A percentile compares a stretch with the other conserved stretches of the same genome.
These are phyloP conservation scores for Labia minor DNA, from an alignment of 2,888 invertebrate species.

Conservation along the genomic window DNA sequence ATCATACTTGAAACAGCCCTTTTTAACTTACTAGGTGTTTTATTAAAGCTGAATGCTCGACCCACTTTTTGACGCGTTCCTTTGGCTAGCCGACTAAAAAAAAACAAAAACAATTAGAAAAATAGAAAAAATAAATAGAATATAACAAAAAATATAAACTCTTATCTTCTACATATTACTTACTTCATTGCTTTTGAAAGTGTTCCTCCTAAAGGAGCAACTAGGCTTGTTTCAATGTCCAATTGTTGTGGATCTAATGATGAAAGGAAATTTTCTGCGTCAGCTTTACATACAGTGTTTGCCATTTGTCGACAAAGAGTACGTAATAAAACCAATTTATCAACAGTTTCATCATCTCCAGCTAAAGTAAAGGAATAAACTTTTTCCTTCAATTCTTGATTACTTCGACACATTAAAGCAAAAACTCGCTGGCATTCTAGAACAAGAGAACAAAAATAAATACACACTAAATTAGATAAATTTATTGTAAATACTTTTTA, in stretches of 20 bases:
- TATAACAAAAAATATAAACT: not conserved
- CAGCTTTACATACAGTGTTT: conserved; percentile 82
- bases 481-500: no score
- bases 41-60: conserved; percentile 88
- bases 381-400: conserved; percentile 75
- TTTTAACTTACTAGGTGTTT: conserved; percentile 86
- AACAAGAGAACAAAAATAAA: conserved; percentile 26
- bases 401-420: conserved; percentile 77
- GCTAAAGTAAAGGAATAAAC: conserved; percentile 77
- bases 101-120: conserved; percentile 22
- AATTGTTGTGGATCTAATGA: conserved; percentile 69
- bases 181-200: conserved; percentile 80
- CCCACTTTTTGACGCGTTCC: conserved; percentile 79
- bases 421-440: conserved; percentile 81
- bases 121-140: conserved; percentile 18
- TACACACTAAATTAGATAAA: conserved; percentile 17
- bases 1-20: conserved; percentile 91
- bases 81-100: conserved; percentile 51
- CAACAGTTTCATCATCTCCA: conserved; percentile 57
- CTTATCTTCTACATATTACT: conserved; percentile 30
- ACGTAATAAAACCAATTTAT: conserved; percentile 70
- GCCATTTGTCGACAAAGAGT: conserved; percentile 83
- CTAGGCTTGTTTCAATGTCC: conserved; percentile 79
- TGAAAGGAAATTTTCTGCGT: conserved; percentile 74
- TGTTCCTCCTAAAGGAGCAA: conserved; percentile 59